Percentiles rank a stretch among this genome's conserved stretches.
phyloP scores from a whole-genome alignment of 2,888 invertebrate species.

The Andrena trimmerana region DNA sequence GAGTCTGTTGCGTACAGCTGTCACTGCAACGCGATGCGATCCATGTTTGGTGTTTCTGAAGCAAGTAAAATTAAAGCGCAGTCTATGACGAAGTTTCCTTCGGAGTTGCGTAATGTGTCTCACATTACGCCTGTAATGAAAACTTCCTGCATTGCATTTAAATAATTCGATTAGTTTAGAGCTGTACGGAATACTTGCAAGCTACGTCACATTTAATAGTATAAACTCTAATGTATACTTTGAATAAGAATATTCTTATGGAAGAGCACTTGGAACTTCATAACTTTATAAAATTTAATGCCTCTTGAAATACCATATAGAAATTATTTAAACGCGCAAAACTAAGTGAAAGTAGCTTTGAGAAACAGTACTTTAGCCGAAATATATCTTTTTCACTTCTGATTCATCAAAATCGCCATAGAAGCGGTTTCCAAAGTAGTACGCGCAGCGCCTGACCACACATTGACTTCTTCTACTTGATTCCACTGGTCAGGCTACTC shows the following conservation, averaged over 20 bases:
- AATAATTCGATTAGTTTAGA: slow-evolving; percentile 23
- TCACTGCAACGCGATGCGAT: slow-evolving; percentile 51
- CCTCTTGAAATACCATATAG: background rate
- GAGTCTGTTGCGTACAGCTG: slow-evolving; percentile 59
- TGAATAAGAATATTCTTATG: background rate
- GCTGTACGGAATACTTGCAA: background rate
- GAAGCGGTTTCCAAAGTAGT: background rate
- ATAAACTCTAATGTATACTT: background rate
- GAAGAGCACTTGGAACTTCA: background rate
- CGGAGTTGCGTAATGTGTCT: slow-evolving; percentile 19
- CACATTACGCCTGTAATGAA: slow-evolving; percentile 41
- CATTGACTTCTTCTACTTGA: background rate
- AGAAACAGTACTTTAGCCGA: background rate
- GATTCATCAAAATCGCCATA: background rate
- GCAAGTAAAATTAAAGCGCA: slow-evolving; percentile 51
- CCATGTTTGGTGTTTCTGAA: slow-evolving; percentile 52
- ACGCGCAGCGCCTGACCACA: background rate
- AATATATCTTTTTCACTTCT: background rate
- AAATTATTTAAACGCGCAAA: background rate
- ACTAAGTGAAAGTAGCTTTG: background rate
- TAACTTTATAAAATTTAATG: background rate
- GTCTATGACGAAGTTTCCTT: slow-evolving; percentile 46
- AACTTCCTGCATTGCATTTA: slow-evolving; percentile 44
- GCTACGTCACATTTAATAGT: background rate
- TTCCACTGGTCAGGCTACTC: too few species aligned